Evolutionary conservation across 2,113 vertebrate genomes (phyloP).

Genomic region (Protobothrops flavoviridis): DNA sequence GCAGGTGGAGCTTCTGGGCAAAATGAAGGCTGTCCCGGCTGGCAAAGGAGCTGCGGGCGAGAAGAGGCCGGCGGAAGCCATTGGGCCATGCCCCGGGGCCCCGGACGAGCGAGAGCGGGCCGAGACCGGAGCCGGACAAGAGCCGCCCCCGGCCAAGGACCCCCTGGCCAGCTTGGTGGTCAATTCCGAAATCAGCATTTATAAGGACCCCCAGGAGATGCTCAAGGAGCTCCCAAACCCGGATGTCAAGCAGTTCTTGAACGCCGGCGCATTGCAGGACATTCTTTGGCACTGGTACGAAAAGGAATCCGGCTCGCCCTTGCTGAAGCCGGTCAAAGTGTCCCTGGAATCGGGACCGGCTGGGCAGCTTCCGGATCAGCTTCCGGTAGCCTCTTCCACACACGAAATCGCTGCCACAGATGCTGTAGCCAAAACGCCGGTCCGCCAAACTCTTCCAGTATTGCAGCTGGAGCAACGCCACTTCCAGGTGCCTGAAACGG

Average conservation of each 20-base stretch:
- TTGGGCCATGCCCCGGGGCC: constrained; percentile 17
- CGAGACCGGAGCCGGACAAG: background rate
- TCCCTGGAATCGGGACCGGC: constrained; percentile 1
- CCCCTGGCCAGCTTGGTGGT: constrained; percentile 18
- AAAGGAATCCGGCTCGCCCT: constrained; percentile 11
- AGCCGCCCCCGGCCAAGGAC: constrained; percentile 13
- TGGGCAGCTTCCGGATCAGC: background rate
- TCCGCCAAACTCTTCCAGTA: background rate
- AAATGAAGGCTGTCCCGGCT: constrained; percentile 28
- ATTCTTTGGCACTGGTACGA: constrained; percentile 12
- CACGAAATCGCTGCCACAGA: fast-evolving
- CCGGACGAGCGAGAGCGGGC: background rate
- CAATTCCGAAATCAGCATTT: constrained; percentile 27
- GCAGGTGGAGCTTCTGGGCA: constrained; percentile 43
- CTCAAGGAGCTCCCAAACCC: constrained; percentile 6
- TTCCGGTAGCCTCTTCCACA: background rate
- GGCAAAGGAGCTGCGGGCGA: background rate
- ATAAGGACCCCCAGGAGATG: constrained; percentile 9
- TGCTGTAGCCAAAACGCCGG: background rate
- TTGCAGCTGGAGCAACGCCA: background rate
- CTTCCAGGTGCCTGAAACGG: background rate
- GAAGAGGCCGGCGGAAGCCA: background rate
- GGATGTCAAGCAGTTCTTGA: constrained; percentile 12
- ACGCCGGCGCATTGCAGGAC: background rate
- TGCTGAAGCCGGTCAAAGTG: constrained; percentile 11